Evolutionary conservation across 2,888 invertebrate genomes (phyloP).

Genomic region (Habroteleia sp.): DNA sequence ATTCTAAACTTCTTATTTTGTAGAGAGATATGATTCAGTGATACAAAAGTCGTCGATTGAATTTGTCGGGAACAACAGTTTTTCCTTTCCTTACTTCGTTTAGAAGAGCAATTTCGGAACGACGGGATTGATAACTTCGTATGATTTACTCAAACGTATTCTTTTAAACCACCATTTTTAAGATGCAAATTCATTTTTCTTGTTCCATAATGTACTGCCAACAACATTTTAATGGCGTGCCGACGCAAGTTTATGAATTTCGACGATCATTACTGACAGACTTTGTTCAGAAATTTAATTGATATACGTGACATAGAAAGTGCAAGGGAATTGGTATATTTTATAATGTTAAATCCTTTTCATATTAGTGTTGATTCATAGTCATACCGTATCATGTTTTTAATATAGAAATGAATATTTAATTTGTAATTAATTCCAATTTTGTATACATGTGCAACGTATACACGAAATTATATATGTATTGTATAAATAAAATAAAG

Average conservation of each 20-base stretch:
- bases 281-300: conserved; percentile 22
- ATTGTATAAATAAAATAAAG: no score
- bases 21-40: conserved; percentile 16
- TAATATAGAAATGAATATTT: no score
- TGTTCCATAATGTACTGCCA: conserved; percentile 12
- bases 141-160: background rate
- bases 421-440: no score
- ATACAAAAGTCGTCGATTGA: conserved; percentile 8
- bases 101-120: no score
- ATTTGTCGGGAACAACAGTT: conserved; percentile 1
- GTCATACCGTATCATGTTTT: no score
- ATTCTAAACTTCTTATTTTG: conserved; percentile 12
- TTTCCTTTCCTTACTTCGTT: conserved; percentile 13
- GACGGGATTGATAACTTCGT: no score
- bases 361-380: no score
- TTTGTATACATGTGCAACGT: no score
- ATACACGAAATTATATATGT: no score
- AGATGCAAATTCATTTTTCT: background rate
- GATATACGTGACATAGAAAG: background rate
- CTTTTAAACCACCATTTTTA: conserved; percentile 1
- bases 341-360: no score
- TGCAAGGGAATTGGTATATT: no score
- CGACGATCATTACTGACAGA: conserved; percentile 27
- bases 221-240: conserved; percentile 1
- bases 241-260: conserved; percentile 2